These are phyloP conservation scores for Leucoma salicis DNA, from an alignment of 2,888 invertebrate genomes.

Conservation along the genomic window DNA sequence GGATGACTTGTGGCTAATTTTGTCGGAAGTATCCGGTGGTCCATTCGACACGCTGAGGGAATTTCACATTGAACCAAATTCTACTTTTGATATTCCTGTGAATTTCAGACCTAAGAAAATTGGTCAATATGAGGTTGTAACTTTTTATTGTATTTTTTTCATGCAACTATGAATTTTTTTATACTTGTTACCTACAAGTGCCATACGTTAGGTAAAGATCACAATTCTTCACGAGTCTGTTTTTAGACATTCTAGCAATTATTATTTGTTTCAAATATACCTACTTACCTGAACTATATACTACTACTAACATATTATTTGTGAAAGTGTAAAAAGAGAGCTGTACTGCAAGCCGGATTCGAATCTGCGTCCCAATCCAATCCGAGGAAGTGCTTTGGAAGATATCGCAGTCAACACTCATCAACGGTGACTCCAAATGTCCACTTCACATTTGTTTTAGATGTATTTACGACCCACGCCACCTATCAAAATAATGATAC, in stretches of 20 bases:
- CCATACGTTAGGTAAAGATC: too few species aligned
- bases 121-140: conserved; percentile 66
- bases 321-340: too few species aligned
- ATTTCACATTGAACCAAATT: conserved; percentile 64
- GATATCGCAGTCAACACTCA: not conserved
- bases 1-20: conserved; percentile 65
- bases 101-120: conserved; percentile 66
- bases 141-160: not conserved
- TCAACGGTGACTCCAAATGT: not conserved
- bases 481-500: too few species aligned
- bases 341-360: not conserved
- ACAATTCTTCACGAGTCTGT: too few species aligned
- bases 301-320: too few species aligned
- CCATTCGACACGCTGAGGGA: conserved; percentile 66
- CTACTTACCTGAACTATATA: too few species aligned
- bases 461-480: too few species aligned
- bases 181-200: too few species aligned
- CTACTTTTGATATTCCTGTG: conserved; percentile 62
- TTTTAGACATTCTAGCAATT: too few species aligned
- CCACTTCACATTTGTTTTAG: too few species aligned
- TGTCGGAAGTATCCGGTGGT: conserved; percentile 62
- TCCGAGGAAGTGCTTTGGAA: not conserved
- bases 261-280: too few species aligned
- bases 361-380: not conserved
- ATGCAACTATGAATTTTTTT: too few species aligned